Percentiles rank a stretch among this genome's conserved stretches.
Conservation (phyloP, 2,797 vertebrate genomes). For the Periparus ater region DNA sequence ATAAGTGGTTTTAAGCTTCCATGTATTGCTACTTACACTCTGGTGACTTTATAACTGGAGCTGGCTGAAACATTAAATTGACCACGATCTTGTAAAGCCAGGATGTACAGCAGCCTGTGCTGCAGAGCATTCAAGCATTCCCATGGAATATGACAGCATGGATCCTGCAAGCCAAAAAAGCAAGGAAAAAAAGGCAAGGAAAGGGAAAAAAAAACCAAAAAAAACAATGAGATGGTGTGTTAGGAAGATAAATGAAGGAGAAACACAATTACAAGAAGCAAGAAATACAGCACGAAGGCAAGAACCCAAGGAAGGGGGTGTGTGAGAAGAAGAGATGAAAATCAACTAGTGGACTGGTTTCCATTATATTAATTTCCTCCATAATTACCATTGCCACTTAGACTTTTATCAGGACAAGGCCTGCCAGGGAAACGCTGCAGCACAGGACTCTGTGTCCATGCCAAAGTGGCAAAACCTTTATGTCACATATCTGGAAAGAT, state of each 20-base stretch:
- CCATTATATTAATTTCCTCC: slow-evolving; percentile 6
- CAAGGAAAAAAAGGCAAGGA: not conserved
- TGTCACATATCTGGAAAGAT: not conserved
- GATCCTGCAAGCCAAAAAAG: slow-evolving; percentile 20
- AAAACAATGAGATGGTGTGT: not conserved
- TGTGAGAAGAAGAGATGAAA: slow-evolving; percentile 19
- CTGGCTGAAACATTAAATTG: slow-evolving; percentile 51
- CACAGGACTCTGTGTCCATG: not conserved
- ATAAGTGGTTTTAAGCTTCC: slow-evolving; percentile 35
- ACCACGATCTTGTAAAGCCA: slow-evolving; percentile 50
- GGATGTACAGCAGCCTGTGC: slow-evolving; percentile 30
- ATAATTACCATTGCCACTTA: not conserved
- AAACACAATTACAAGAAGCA: slow-evolving; percentile 6
- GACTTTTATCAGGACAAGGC: slow-evolving; percentile 7
- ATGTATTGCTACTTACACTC: slow-evolving; percentile 36
- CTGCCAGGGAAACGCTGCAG: not conserved
- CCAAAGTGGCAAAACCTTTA: not conserved
- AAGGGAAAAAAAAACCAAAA: not conserved
- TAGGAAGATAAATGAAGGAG: slow-evolving; percentile 38
- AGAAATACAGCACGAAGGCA: not conserved
- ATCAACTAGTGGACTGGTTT: not conserved
- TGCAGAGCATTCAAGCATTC: slow-evolving; percentile 53
- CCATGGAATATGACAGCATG: slow-evolving; percentile 22
- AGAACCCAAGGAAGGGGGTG: not conserved
- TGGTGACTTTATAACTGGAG: slow-evolving; percentile 49